Evolutionary conservation across 2,113 vertebrate species (phyloP), one percentile per base, ranked within the genome.

Genomic region (Vimba vimba): DNA sequence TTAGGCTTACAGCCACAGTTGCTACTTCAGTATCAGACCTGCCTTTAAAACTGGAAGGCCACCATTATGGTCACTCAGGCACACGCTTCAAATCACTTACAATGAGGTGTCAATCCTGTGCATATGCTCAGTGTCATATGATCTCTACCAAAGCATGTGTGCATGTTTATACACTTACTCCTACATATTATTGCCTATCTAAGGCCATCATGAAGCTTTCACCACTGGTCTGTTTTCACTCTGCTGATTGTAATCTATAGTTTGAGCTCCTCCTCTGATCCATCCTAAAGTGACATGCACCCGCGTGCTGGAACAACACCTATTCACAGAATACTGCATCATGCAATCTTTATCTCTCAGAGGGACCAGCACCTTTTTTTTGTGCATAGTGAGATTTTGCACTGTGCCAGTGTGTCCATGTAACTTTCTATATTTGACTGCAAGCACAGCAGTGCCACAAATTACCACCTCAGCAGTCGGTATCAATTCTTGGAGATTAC

Each of bases 401-500:
- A 62, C 25, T 73, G 78, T 86, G 85, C 79, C 85, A 52, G 64
- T 74, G 45, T 52, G 57, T 45, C 55, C 69, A 81, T n/a, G 30
- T 30, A 85, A 82, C 74, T 36, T 80, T 83, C 86, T 87, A 83
- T 84, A 84, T 87, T 83, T 83, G 77, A 79, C 87, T 83, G 64
- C 85, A 88, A 86, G 79, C 50, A 57, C 74, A 83, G 84, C 80
- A 86, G 62, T 73, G 60, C 30, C 62, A 43, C 64, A 83, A 83
- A 88, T 79, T 47, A 79, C 80, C 75, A 68, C 74, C 80, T 88
- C 87, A 59, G 39, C 78, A 79, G 30, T 79, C 45, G n/a, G 79
- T 66, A 83, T 74, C 52, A 79, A 50, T 83, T 88, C n/a, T n/a
- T 86, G 27, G 66, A 59, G 85, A 83, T 86, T 74, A 83, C 84